Evolutionary conservation across 30 jellyfish, hydroid and myxozoan genomes (phyloP), one percentile per base, ranked within the genome.

Genomic region (Aurelia aurita complex sp. Pacific): DNA sequence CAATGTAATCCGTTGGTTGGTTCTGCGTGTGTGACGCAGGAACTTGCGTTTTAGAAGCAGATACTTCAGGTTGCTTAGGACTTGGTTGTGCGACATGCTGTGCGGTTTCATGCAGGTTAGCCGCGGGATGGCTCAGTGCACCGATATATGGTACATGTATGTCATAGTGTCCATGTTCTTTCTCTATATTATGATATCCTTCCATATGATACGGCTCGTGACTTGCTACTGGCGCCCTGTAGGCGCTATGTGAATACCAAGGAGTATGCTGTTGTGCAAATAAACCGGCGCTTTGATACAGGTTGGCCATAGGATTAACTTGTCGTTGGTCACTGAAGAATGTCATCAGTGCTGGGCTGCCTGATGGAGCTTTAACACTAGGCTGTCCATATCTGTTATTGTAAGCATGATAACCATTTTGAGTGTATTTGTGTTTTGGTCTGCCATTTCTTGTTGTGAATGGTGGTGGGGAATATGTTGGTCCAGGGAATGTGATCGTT

Each of bases 391-490:
- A 82, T 55, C 75, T 33, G 55, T 34, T 70, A 57, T 65, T 70
- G 52, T 84, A 73, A 19, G 71, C 29, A 14, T 34, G 33, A 23
- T 81, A 51, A n/a, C 69, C 42, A 38, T 36, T 62, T 51, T 36
- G 13, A 66, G 38, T 64, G 46, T 79, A 32, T 11, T 67, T n/a
- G 61, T 62, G 65, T 64, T 61, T 81, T 14, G 89, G 89, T 8
- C 81, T 55, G 19, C 79, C 87, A 15, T 62, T 80, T 52, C 88
- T 79, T 57, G 97, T 65, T 29, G 86, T 18, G 29, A 79, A 76
- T 29, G 99, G 99, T 6, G 99, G 99, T 19, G 97, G 97, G 16
- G 99, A 89, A 72, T 87, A 94, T 0, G 99, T 94, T 23, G 97
- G 94, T n/a, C 99, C 99, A 36, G 99, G 99, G 82, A 94, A 94